Conservation (phyloP, 2,888 invertebrate species). For the Esperia sulphurella region DNA sequence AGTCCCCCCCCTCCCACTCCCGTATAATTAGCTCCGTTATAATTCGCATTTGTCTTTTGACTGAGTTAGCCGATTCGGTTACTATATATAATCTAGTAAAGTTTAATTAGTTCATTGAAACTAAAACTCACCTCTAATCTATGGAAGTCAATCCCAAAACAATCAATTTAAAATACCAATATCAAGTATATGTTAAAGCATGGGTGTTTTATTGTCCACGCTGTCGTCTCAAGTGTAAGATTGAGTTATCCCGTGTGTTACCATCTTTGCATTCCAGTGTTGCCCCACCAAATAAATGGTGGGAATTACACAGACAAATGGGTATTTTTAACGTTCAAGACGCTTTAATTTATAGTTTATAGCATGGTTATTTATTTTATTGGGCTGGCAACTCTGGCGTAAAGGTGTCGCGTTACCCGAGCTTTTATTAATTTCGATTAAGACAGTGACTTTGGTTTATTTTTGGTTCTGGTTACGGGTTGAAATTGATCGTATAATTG, state of each 20-base stretch:
- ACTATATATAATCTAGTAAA: too few species aligned
- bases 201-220: conserved; percentile 1
- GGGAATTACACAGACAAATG: conserved; percentile 20
- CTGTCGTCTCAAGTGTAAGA: conserved; percentile 22
- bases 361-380: conserved; percentile 43
- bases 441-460: conserved; percentile 9
- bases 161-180: too few species aligned
- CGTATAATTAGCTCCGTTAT: too few species aligned
- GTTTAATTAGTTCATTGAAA: too few species aligned
- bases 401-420: conserved; percentile 26
- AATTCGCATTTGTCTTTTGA: too few species aligned
- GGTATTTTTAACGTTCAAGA: conserved; percentile 26
- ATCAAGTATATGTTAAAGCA: neutral
- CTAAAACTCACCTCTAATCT: too few species aligned
- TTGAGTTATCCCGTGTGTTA: conserved; percentile 30
- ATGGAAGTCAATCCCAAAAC: too few species aligned
- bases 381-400: conserved; percentile 18
- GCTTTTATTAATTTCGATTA: conserved; percentile 8
- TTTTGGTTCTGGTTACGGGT: conserved; percentile 2
- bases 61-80: too few species aligned
- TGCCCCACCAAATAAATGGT: conserved; percentile 6
- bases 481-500: neutral
- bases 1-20: too few species aligned
- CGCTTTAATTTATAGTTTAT: conserved; percentile 34
- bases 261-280: neutral